These are phyloP conservation scores for Caprella mutica DNA, from an alignment of 2,888 invertebrate genomes.

Conservation along the genomic window DNA sequence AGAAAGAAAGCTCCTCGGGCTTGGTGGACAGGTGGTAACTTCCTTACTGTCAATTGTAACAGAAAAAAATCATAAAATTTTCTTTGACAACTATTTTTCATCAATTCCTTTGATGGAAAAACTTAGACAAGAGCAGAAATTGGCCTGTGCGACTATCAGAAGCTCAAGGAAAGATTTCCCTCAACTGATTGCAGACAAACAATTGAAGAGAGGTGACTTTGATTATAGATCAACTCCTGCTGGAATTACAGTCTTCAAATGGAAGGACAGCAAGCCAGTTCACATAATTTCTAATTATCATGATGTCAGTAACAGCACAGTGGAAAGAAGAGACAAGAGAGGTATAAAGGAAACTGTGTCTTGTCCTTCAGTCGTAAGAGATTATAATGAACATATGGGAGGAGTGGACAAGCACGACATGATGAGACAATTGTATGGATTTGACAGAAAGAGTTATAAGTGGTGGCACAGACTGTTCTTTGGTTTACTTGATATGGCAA, in stretches of 20 bases:
- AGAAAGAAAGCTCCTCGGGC: not conserved
- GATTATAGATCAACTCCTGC: slow-evolving; percentile 34
- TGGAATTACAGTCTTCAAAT: slow-evolving; percentile 35
- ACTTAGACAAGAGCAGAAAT: slow-evolving; percentile 30
- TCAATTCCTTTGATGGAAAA: slow-evolving; percentile 34
- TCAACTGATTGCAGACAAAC: slow-evolving; percentile 29
- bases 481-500: slow-evolving; percentile 35
- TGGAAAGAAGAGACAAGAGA: slow-evolving; percentile 30
- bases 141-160: slow-evolving; percentile 35
- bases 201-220: slow-evolving; percentile 35
- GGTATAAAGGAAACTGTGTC: slow-evolving; percentile 30
- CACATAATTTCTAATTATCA: slow-evolving; percentile 36
- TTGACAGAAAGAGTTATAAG: slow-evolving; percentile 37
- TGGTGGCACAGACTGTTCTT: slow-evolving; percentile 37
- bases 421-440: slow-evolving; percentile 36
- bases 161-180: slow-evolving; percentile 32
- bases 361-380: slow-evolving; percentile 35
- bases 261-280: slow-evolving; percentile 37
- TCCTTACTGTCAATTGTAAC: slow-evolving; percentile 35
- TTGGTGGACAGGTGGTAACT: not conserved
- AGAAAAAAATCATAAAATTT: slow-evolving; percentile 35
- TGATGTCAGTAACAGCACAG: slow-evolving; percentile 31
- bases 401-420: slow-evolving; percentile 38
- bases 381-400: slow-evolving; percentile 37
- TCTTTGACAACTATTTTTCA: slow-evolving; percentile 37